These are phyloP conservation scores for Lophotis ruficrista DNA, from an alignment of 2,113 vertebrate species.

Conservation along the genomic window DNA sequence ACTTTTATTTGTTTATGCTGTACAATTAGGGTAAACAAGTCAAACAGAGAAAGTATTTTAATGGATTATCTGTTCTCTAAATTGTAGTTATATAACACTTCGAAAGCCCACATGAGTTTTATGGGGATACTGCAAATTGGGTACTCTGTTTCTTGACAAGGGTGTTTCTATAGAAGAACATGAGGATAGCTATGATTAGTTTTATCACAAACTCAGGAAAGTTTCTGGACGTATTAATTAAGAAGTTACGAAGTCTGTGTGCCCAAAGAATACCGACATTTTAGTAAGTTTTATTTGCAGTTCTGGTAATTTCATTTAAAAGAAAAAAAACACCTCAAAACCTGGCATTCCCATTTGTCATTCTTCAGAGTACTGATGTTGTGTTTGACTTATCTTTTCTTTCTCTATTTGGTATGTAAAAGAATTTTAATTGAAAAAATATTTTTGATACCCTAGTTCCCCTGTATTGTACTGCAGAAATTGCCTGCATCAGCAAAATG, in stretches of 20 bases:
- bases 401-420: not conserved
- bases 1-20: not conserved
- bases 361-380: not conserved
- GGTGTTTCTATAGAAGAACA: not conserved
- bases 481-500: not conserved
- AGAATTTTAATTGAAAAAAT: not conserved
- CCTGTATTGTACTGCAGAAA: not conserved
- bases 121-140: not conserved
- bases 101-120: not conserved
- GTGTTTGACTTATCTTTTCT: not conserved
- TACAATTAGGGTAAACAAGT: not conserved
- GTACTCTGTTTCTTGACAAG: not conserved
- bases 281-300: not conserved
- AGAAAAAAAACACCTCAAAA: not conserved
- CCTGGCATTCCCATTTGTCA: not conserved
- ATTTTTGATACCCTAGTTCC: not conserved
- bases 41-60: not conserved
- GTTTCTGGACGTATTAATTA: not conserved
- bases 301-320: not conserved
- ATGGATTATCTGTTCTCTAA: not conserved
- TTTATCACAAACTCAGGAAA: not conserved
- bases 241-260: not conserved
- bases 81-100: not conserved
- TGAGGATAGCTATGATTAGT: not conserved
- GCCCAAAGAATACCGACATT: not conserved